These are phyloP conservation scores for Oscheius sp. DNA, from an alignment of 2,888 invertebrate genomes.

Conservation along the genomic window DNA sequence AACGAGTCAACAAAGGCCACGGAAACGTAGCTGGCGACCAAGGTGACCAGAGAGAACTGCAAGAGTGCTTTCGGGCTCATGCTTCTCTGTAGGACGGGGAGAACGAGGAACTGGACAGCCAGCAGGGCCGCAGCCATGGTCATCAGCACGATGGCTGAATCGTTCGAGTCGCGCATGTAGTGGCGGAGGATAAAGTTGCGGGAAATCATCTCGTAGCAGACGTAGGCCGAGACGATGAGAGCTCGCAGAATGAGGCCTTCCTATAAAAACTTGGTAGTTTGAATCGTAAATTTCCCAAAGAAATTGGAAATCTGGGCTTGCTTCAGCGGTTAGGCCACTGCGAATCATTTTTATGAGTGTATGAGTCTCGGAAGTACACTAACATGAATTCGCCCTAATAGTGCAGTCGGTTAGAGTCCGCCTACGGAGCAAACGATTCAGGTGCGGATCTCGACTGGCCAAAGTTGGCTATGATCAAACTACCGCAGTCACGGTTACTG, in stretches of 20 bases:
- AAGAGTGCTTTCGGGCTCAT: slow-evolving; percentile 58
- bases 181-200: slow-evolving; percentile 72
- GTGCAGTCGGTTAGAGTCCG: too few relatives aligned
- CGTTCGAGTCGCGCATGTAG: slow-evolving; percentile 70
- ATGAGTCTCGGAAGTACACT: too few relatives aligned
- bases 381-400: too few relatives aligned
- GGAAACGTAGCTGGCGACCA: slow-evolving; percentile 62
- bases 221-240: slow-evolving; percentile 70
- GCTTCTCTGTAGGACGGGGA: slow-evolving; percentile 68
- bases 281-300: too few relatives aligned
- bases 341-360: too few relatives aligned
- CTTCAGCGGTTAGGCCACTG: too few relatives aligned
- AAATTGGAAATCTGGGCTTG: too few relatives aligned
- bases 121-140: slow-evolving; percentile 70
- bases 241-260: slow-evolving; percentile 68
- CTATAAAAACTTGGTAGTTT: slow-evolving; percentile 39
- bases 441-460: too few relatives aligned
- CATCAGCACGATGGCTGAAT: slow-evolving; percentile 70
- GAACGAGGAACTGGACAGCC: slow-evolving; percentile 67
- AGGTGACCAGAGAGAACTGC: slow-evolving; percentile 60
- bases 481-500: too few relatives aligned
- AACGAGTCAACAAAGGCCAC: slow-evolving; percentile 67
- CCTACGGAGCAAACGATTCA: too few relatives aligned
- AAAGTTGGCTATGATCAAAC: too few relatives aligned
- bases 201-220: slow-evolving; percentile 73